Evolutionary conservation across 2,113 vertebrate genomes (phyloP), one percentile per base, ranked within the genome.

Genomic region (Falcunculus frontatus): DNA sequence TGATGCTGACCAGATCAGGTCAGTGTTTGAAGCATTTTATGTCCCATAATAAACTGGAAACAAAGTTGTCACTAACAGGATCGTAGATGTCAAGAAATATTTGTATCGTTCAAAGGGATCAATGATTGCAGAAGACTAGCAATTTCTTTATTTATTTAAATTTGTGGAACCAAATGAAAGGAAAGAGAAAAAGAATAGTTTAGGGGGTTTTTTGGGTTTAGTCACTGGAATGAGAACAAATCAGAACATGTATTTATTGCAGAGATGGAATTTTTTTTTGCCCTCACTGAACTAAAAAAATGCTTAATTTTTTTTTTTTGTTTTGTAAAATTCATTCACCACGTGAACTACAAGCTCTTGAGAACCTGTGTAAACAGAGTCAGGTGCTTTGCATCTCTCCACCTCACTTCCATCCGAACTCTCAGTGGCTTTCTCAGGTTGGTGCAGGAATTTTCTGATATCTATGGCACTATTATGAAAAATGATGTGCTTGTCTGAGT

Each of bases 181-280:
- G 9, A 42, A 62, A 30, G 3, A 57, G 29, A 30, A 8, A 75
- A 89, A 60, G 11, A 68, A 33, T 4, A 18, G 13, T 72, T 41
- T n/a, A 18, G 26, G 4, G 0, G 4, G 0, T 4, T 15, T 46
- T 32, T 47, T 16, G 39, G 1, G 2, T 46, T 76, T 33, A 41
- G 37, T 22, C 26, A n/a, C 10, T 50, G 13, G 5, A 55, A 42
- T 42, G 4, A 60, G 88, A 83, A 53, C 13, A 41, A 68, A 27
- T 33, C 20, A 69, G 8, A 85, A 15, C 0, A 8, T 1, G 2
- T 20, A 49, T n/a, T 82, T 72, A 37, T 53, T 47, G 6, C 27
- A 46, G 8, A 56, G 10, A 44, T 19, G 1, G 8, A 27, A 2
- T 16, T 47, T 56, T 60, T 55, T 65, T 44, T 46, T 6, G 1